Conservation (phyloP, 2,113 vertebrate species). For the Castor canadensis region DNA sequence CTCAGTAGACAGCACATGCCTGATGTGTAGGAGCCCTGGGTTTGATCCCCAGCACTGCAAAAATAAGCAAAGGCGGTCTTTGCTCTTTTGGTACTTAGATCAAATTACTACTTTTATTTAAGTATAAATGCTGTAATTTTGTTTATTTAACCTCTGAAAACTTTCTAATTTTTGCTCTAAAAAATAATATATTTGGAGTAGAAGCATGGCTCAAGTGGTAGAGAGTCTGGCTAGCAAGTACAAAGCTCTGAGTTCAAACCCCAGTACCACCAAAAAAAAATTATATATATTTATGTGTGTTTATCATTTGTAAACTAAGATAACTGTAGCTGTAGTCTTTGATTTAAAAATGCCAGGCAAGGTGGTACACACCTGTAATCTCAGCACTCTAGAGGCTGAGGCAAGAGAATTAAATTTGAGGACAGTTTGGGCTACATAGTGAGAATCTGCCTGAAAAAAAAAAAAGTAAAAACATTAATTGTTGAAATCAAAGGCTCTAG, state of each 20-base stretch:
- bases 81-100: constrained; percentile 24
- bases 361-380: no score
- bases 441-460: neutral
- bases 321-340: neutral
- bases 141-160: constrained; percentile 26
- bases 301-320: constrained; percentile 34
- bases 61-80: neutral
- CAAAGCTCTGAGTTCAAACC: no score
- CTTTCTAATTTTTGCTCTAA: constrained; percentile 12
- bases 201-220: no score
- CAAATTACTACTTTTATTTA: constrained; percentile 52
- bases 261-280: no score
- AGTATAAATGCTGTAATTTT: constrained; percentile 15
- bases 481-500: constrained; percentile 52
- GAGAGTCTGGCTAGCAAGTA: no score
- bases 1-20: neutral
- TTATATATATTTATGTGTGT: no score
- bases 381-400: no score
- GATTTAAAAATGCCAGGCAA: neutral
- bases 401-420: no score
- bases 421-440: no score
- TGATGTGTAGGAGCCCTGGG: no score
- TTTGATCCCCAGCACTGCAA: neutral
- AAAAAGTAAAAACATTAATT: neutral
- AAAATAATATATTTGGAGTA: constrained; percentile 50